phyloP scores from a whole-genome alignment of 2,113 vertebrate genomes.

The Gasterosteus nipponicus region DNA sequence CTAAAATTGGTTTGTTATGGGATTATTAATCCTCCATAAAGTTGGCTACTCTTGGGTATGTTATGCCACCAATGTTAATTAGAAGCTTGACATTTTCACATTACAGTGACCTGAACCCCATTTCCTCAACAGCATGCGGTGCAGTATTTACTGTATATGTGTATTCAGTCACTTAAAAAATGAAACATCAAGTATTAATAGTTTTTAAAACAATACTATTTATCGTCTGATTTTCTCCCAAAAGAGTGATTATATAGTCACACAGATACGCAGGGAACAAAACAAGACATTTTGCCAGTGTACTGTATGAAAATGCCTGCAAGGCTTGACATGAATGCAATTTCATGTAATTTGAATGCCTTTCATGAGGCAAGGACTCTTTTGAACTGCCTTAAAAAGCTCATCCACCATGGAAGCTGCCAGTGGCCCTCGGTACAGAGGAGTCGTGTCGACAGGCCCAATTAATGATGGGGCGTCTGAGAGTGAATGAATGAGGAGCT shows the following conservation, averaged over 20 bases:
- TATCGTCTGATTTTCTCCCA: constrained; percentile 51
- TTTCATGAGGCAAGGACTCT: constrained; percentile 81
- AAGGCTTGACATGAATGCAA: constrained; percentile 81
- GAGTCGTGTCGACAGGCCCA: constrained; percentile 80
- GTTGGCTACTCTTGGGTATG: constrained; percentile 18
- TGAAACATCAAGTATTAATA: constrained; percentile 42
- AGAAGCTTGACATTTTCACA: constrained; percentile 31
- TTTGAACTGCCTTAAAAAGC: constrained; percentile 81
- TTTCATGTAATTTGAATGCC: constrained; percentile 82
- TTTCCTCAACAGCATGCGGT: background rate
- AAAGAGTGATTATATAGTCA: constrained; percentile 65
- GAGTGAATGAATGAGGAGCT: constrained; percentile 79
- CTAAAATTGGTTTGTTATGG: constrained; percentile 18
- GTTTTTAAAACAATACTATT: constrained; percentile 49
- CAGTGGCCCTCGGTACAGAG: constrained; percentile 78
- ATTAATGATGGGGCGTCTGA: constrained; percentile 81
- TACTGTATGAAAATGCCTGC: constrained; percentile 79
- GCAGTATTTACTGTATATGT: constrained; percentile 15
- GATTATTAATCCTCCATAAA: constrained; percentile 37
- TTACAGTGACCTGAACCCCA: constrained; percentile 3
- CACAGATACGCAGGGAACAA: constrained; percentile 59
- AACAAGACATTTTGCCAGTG: constrained; percentile 74
- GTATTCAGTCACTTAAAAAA: constrained; percentile 26
- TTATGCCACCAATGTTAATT: constrained; percentile 15
- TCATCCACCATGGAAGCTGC: constrained; percentile 75